Base-by-base conservation (phyloP, 1,140 invertebrate genomes). In the Zaprionus gabonicus region DNA sequence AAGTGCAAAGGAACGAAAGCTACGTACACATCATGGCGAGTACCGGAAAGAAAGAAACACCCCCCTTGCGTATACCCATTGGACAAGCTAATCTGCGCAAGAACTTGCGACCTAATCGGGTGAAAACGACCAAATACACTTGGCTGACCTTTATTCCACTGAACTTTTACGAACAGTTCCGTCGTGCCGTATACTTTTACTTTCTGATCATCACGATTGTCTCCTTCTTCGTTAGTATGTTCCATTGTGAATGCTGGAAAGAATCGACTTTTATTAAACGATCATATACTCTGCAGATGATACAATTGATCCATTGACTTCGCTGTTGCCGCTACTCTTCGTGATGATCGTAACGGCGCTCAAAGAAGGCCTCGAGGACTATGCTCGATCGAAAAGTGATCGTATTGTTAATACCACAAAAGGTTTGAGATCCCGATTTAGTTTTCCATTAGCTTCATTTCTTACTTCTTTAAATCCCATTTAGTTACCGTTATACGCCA, bases 291-390 rank as follows among this genome's bases (percentile, higher is more conserved):
- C 3, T 41, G 1, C 93, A 92, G 95, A 96, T 71, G 96, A 96
- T 67, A 96, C 97, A 0, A 95, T 98, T 6, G 96, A 95, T 3
- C 96, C 96, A 0, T 51, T 95, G 2, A 97, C 96, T 0, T 97
- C 95, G 71, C 94, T 96, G n/a, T 80, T 96, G 1, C 97, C 97
- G 0, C 90, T 98, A 2, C 88, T 95, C 0, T 97, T 97, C 90
- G 96, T 98, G 28, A 95, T 97, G 31, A 64, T 95, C 0, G 96
- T 97, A 3, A 97, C 97, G 0, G 95, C 96, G 0, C 92, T 95
- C 1, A 96, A 96, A 83, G 96, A 98, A 91, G 97, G 96, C 1
- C 97, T 97, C 90, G 97, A 98, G 91, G 97, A 98, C 93, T 96
- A 95, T 93, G 91, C 96, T 3, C 93, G 96, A 13, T 96, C 97